Conservation (phyloP, 92 coral and sea anemone species). For the Diadumene lineata region DNA sequence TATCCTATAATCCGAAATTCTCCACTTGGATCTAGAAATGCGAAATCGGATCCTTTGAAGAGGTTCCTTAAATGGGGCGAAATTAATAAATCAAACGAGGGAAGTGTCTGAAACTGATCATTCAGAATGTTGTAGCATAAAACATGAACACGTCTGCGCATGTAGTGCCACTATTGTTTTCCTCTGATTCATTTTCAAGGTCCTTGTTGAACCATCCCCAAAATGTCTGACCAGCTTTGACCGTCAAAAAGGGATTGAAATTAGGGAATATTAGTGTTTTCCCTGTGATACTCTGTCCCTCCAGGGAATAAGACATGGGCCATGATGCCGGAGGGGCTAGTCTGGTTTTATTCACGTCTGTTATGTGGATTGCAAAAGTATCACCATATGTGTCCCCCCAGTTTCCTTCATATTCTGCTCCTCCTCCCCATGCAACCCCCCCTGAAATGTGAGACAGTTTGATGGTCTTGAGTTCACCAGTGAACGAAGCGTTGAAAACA, state of each 20-base stretch:
- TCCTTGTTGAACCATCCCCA: slow-evolving; percentile 13
- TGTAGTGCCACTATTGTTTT: neutral
- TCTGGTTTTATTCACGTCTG: neutral
- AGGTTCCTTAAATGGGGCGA: too few species aligned
- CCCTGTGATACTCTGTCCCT: slow-evolving; percentile 2
- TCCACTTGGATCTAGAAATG: too few species aligned
- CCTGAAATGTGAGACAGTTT: slow-evolving; percentile 22
- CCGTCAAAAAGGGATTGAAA: neutral
- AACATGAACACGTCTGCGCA: slow-evolving; percentile 3
- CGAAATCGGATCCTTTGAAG: too few species aligned
- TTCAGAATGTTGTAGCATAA: neutral
- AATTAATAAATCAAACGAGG: too few species aligned
- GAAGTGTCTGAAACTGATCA: too few species aligned
- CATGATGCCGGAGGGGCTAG: slow-evolving; percentile 6
- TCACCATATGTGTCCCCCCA: slow-evolving; percentile 3
- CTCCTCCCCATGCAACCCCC: slow-evolving; percentile 11
- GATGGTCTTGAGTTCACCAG: slow-evolving; percentile 2
- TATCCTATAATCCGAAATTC: too few species aligned
- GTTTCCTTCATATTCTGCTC: neutral
- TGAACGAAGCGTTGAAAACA: neutral
- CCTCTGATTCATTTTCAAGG: neutral
- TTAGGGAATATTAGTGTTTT: slow-evolving; percentile 1
- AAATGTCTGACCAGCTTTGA: neutral
- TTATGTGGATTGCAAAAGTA: slow-evolving; percentile 5
- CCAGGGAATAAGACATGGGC: neutral